phyloP scores from a whole-genome alignment of 2,797 vertebrate species.

The Erethizon dorsatum region DNA sequence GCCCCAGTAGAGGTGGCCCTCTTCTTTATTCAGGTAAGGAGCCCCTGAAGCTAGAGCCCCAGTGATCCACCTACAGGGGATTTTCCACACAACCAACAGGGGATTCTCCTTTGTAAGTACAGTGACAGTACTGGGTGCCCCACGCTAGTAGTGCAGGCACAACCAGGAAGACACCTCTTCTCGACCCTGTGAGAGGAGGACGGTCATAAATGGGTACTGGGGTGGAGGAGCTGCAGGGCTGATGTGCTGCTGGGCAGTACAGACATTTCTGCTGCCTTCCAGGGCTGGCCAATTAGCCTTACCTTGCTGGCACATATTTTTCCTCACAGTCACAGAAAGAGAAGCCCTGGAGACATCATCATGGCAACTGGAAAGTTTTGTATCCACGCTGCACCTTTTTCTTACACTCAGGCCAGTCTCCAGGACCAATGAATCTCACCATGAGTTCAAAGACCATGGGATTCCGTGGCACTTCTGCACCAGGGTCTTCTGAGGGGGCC shows the following conservation, averaged over 20 bases:
- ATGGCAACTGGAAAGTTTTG: neutral
- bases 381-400: neutral
- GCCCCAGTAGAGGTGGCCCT: neutral
- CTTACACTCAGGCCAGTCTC: neutral
- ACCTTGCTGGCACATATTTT: neutral
- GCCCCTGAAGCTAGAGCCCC: neutral
- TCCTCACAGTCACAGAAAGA: neutral
- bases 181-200: accelerated
- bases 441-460: neutral
- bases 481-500: neutral
- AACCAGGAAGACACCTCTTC: neutral
- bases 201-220: neutral
- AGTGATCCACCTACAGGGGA: neutral
- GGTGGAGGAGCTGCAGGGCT: neutral
- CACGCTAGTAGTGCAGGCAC: neutral
- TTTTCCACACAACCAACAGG: neutral
- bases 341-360: neutral
- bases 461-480: accelerated
- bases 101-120: neutral
- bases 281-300: neutral
- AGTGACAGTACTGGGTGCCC: accelerated
- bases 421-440: neutral
- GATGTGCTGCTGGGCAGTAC: neutral
- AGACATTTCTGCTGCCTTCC: neutral
- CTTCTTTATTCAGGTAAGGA: neutral